Conservation (phyloP, 1,140 invertebrate genomes). For the Globodera rostochiensis region DNA sequence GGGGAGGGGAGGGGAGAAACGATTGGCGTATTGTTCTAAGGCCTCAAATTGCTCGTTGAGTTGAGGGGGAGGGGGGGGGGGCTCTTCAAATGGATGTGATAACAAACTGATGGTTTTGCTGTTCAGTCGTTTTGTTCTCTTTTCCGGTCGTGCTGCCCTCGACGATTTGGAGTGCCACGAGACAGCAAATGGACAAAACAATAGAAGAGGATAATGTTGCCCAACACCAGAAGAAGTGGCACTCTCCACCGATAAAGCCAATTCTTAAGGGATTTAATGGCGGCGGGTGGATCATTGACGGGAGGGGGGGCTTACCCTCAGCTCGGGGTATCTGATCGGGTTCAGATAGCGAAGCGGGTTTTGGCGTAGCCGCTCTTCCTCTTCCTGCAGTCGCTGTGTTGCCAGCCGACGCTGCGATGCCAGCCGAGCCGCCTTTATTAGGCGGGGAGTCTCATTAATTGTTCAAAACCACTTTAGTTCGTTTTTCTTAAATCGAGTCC, state of each 20-base stretch:
- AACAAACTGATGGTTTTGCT: not conserved
- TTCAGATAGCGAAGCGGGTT: slow-evolving; percentile 91
- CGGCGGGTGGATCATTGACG: not conserved
- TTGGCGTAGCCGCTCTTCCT: slow-evolving; percentile 84
- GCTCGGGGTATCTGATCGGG: slow-evolving; percentile 77
- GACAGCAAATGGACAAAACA: slow-evolving; percentile 54
- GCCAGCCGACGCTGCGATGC: slow-evolving; percentile 90
- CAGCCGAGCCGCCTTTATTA: slow-evolving; percentile 76
- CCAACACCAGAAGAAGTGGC: slow-evolving; percentile 45
- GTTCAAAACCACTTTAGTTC: no score
- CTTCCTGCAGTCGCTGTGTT: slow-evolving; percentile 83
- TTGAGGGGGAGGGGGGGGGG: no score
- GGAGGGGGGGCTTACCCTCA: slow-evolving; percentile 78
- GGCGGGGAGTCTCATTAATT: not conserved
- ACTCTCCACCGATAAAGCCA: slow-evolving; percentile 48
- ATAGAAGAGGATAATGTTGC: slow-evolving; percentile 54
- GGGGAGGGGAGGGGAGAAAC: no score
- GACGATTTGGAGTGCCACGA: slow-evolving; percentile 5
- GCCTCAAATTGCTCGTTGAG: not conserved
- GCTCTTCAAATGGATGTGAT: not conserved
- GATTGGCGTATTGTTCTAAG: not conserved
- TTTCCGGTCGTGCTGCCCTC: not conserved
- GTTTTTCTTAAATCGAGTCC: no score
- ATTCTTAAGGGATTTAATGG: slow-evolving; percentile 35
- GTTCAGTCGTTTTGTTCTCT: not conserved